phyloP scores from a whole-genome alignment of 2,888 invertebrate species.

The Diplazon laetatorius region DNA sequence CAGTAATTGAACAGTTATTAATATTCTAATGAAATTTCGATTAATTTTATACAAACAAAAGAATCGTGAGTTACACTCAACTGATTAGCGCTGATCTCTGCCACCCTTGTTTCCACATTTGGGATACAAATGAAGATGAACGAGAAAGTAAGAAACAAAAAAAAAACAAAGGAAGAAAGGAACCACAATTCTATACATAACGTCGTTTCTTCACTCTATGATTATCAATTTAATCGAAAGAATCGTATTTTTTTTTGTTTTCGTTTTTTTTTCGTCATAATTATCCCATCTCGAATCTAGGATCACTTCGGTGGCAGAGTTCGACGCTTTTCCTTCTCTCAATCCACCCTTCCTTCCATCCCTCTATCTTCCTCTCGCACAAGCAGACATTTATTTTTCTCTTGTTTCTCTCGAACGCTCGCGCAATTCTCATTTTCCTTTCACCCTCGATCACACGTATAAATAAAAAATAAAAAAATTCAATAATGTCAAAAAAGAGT shows the following conservation, averaged over 20 bases:
- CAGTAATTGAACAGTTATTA: slow-evolving; percentile 81
- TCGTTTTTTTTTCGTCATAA: slow-evolving; percentile 39
- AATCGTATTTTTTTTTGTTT: slow-evolving; percentile 42
- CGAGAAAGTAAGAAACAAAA: slow-evolving; percentile 37
- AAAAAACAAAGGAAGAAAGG: slow-evolving; percentile 48
- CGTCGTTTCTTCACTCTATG: slow-evolving; percentile 54
- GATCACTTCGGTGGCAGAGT: slow-evolving; percentile 71
- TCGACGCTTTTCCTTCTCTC: slow-evolving; percentile 65
- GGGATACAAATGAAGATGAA: too few relatives aligned
- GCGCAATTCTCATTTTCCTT: slow-evolving; percentile 55
- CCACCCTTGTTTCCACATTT: slow-evolving; percentile 68
- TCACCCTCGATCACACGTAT: slow-evolving; percentile 65
- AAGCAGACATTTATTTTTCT: slow-evolving; percentile 58
- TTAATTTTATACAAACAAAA: slow-evolving; percentile 80
- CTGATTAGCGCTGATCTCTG: slow-evolving; percentile 76
- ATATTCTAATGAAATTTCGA: slow-evolving; percentile 80
- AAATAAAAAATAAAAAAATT: slow-evolving; percentile 69
- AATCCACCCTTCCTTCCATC: too few relatives aligned
- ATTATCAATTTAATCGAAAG: slow-evolving; percentile 61
- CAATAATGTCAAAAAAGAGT: slow-evolving; percentile 68
- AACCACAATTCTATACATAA: slow-evolving; percentile 62
- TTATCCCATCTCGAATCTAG: slow-evolving; percentile 59
- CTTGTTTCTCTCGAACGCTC: slow-evolving; percentile 34
- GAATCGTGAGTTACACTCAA: slow-evolving; percentile 79
- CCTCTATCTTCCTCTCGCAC: slow-evolving; percentile 54